Evolutionary conservation across 2,888 invertebrate species (phyloP).

Genomic region (Phytoseiulus persimilis): DNA sequence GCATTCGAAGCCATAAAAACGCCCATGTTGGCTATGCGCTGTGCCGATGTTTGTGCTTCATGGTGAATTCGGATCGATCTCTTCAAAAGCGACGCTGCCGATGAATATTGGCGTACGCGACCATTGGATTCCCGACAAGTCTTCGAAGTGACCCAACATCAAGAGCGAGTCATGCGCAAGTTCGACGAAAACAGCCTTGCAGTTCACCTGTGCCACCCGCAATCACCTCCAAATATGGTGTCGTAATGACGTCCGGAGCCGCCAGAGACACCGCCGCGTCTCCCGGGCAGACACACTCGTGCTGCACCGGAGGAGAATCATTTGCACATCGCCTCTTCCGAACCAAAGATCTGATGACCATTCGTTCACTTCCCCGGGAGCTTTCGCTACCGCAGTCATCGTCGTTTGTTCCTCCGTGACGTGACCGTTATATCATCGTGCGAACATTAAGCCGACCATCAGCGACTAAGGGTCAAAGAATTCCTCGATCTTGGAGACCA

Average conservation of each 20-base stretch:
- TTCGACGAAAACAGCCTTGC: too few relatives aligned
- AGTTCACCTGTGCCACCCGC: not conserved
- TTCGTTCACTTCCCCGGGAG: not conserved
- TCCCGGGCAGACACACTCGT: not conserved
- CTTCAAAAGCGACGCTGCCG: too few relatives aligned
- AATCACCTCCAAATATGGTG: not conserved
- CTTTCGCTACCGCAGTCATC: not conserved
- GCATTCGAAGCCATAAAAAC: too few relatives aligned
- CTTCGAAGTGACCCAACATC: too few relatives aligned
- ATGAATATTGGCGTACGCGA: too few relatives aligned
- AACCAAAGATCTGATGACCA: not conserved
- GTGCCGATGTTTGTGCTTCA: too few relatives aligned
- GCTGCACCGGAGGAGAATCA: not conserved
- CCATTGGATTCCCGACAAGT: too few relatives aligned
- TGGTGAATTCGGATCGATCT: too few relatives aligned
- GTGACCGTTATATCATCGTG: not conserved
- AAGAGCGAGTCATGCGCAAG: too few relatives aligned
- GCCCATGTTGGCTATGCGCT: too few relatives aligned
- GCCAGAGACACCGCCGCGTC: not conserved
- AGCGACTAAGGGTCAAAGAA: slow-evolving; percentile 5
- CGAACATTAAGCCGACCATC: not conserved
- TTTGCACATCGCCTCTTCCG: not conserved
- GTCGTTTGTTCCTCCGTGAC: not conserved
- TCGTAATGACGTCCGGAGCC: not conserved
- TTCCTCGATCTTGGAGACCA: not conserved